A percentile compares a stretch with the other conserved stretches of the same genome.
phyloP scores from a whole-genome alignment of 2,113 vertebrate genomes.

The Morphnarchus princeps region DNA sequence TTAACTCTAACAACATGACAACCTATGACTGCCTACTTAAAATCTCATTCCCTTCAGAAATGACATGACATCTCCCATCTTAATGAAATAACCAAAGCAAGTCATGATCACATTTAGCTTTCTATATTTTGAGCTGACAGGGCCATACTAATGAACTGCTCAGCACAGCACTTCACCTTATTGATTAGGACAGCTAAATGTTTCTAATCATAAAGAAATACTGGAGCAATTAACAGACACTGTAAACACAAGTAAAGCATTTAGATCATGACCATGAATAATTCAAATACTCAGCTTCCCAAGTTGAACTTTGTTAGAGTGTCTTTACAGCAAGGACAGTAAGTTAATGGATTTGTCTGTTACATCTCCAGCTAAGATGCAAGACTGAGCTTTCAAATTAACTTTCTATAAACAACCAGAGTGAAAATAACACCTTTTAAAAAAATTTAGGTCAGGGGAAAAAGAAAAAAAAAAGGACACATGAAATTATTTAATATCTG shows the following conservation, averaged over 20 bases:
- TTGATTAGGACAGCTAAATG: background rate
- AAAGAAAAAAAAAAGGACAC: background rate
- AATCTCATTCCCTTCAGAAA: background rate
- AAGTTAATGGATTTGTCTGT: background rate
- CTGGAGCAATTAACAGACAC: background rate
- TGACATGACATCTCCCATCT: background rate
- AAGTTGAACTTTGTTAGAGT: background rate
- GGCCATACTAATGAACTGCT: background rate
- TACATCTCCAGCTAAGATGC: background rate
- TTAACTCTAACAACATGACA: background rate
- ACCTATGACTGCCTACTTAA: background rate
- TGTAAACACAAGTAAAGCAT: background rate
- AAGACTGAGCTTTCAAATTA: background rate
- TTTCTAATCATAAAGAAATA: constrained; percentile 11
- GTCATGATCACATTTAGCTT: background rate
- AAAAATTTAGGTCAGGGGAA: background rate
- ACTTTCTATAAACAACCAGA: background rate
- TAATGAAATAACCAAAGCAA: background rate
- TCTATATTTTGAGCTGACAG: background rate
- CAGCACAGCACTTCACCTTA: background rate
- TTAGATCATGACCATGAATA: background rate
- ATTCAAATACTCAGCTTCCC: background rate
- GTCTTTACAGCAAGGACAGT: background rate
- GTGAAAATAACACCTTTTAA: background rate
- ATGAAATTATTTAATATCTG: background rate